These are phyloP conservation scores for Athrips mouffetella DNA, from an alignment of 2,888 invertebrate species.

Conservation along the genomic window DNA sequence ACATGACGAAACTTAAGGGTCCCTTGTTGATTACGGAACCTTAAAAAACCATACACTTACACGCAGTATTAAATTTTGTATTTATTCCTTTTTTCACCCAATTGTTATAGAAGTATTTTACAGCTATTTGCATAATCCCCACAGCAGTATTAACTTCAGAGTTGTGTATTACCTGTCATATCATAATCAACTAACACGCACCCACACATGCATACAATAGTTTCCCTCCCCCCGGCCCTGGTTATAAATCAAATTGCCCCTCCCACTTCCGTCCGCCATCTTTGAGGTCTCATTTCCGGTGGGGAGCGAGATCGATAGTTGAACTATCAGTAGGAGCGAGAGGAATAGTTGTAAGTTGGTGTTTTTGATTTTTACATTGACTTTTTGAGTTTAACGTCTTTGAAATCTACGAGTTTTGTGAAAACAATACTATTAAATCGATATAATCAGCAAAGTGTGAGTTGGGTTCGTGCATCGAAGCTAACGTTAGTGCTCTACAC, in stretches of 20 bases:
- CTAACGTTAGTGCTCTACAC: too few species aligned
- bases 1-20: too few species aligned
- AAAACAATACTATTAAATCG: too few species aligned
- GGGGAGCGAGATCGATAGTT: conserved; percentile 39
- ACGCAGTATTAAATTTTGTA: too few species aligned
- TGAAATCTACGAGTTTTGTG: background rate
- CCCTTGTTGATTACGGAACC: too few species aligned
- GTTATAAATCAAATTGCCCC: conserved; percentile 72
- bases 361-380: conserved; percentile 36
- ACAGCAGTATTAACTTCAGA: too few species aligned
- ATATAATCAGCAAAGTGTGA: too few species aligned
- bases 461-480: too few species aligned
- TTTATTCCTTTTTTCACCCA: too few species aligned
- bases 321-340: conserved; percentile 32
- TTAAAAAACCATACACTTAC: too few species aligned
- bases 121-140: too few species aligned
- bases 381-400: background rate
- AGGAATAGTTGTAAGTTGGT: conserved; percentile 29
- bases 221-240: conserved; percentile 25
- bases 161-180: background rate
- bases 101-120: too few species aligned
- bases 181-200: conserved; percentile 28
- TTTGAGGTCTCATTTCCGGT: conserved; percentile 73
- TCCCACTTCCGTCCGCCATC: conserved; percentile 73
- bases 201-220: conserved; percentile 30